Evolutionary conservation across 2,113 vertebrate genomes (phyloP).

Genomic region (Anser brachyrhynchus): DNA sequence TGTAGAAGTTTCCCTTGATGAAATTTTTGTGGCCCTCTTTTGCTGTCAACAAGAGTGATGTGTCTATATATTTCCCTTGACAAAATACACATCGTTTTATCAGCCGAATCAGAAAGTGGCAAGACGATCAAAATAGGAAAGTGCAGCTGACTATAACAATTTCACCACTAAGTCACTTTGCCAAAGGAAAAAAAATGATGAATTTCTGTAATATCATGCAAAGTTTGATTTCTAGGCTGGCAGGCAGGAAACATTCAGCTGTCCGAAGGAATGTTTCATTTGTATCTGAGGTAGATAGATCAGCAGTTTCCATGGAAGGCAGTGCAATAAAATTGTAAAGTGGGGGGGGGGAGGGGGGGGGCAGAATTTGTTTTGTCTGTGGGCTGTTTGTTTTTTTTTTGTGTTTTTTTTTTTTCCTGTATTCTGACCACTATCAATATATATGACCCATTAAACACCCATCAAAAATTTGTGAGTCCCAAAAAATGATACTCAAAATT

Average conservation of each 20-base stretch:
- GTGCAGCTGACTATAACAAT: slow-evolving; percentile 64
- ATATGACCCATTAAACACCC: not conserved
- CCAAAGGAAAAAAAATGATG: slow-evolving; percentile 59
- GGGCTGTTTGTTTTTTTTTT: not conserved
- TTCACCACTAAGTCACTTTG: slow-evolving; percentile 37
- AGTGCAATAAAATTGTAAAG: slow-evolving; percentile 40
- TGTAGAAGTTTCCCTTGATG: slow-evolving; percentile 44
- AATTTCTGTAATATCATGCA: slow-evolving; percentile 65
- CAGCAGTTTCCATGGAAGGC: slow-evolving; percentile 13
- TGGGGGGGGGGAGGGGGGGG: not conserved
- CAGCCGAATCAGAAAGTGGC: slow-evolving; percentile 58
- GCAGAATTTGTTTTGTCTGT: not conserved
- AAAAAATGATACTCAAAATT: not conserved
- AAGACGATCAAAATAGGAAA: slow-evolving; percentile 67
- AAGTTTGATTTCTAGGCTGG: slow-evolving; percentile 60
- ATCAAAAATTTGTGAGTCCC: not conserved
- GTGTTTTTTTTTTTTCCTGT: not conserved
- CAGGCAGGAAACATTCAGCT: slow-evolving; percentile 52
- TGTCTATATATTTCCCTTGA: slow-evolving; percentile 54
- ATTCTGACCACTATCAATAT: not conserved
- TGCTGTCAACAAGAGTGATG: slow-evolving; percentile 55
- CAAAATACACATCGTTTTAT: slow-evolving; percentile 65
- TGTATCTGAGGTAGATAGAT: slow-evolving; percentile 28
- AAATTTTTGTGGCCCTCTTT: slow-evolving; percentile 66
- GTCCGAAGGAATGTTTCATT: slow-evolving; percentile 56